These are phyloP conservation scores for Cheirogaleus medius DNA, from an alignment of 2,113 vertebrate species.

Conservation along the genomic window DNA sequence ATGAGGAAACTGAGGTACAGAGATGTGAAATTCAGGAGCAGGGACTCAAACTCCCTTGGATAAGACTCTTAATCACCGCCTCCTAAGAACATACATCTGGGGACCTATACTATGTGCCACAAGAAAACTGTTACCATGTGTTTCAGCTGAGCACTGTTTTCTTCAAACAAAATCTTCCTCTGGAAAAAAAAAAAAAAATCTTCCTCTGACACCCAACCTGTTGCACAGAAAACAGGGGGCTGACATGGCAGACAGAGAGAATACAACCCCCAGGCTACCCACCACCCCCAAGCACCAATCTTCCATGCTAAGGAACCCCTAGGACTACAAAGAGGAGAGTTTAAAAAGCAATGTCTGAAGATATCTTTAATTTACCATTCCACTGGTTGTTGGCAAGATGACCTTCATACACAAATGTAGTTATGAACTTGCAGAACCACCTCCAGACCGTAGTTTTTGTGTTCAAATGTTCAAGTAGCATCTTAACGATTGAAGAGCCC, in stretches of 20 bases:
- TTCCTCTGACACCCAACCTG: not conserved
- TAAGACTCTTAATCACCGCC: not conserved
- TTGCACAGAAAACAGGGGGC: not conserved
- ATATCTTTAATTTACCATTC: not conserved
- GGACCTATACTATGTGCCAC: not conserved
- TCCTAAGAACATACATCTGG: not conserved
- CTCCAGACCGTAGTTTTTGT: not conserved
- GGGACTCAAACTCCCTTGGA: not conserved
- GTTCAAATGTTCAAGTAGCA: not conserved
- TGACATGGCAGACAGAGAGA: not conserved
- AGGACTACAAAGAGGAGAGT: not conserved
- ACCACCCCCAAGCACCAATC: not conserved
- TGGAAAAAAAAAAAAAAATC: too few species aligned
- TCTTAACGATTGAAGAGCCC: not conserved
- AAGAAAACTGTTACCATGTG: not conserved
- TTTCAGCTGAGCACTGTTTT: not conserved
- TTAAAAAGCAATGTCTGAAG: not conserved
- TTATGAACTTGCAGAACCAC: not conserved
- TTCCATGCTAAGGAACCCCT: not conserved
- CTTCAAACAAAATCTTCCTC: not conserved
- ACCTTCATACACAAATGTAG: not conserved
- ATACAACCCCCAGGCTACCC: fast-evolving
- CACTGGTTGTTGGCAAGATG: not conserved
- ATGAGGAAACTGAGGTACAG: not conserved
- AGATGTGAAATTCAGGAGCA: not conserved